Evolutionary conservation across 2,888 invertebrate species (phyloP), one percentile per base, ranked within the genome.

Genomic region (Chironomus tentans): DNA sequence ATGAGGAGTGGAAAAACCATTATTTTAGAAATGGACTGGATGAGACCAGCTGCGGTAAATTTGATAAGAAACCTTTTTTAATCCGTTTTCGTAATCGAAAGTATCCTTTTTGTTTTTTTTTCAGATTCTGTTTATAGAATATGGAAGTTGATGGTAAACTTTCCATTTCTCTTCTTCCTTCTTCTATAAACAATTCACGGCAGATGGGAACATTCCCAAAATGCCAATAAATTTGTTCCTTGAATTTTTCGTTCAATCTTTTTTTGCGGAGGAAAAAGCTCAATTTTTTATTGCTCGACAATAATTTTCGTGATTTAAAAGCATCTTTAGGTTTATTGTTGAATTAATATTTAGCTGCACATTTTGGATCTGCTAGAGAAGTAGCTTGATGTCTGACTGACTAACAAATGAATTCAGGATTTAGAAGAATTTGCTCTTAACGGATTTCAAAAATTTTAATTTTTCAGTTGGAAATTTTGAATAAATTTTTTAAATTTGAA

Each of bases 51-150:
- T 72, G 72, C 62, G 62, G 62, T 72, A 62, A 72, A 38, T 72
- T 72, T 72, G 72, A 72, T 72, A 72, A 72, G 72, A 72, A 72
- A 72, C 72, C 72, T 72, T 72, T 72, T 72, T 72, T 72, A 72
- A 72, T 72, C 72, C 72, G 72, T 72, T 72, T 72, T 38, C 72
- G 72, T 72, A 72, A 72, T 72, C 72, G 72, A 72, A 62, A 62
- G 72, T 72, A 61, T 72, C 72, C 72, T 62, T 72, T 72, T 72
- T 72, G 72, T 72, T 72, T 61, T 50, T n/a, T 56, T 18, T 56
- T 3, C 61, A 18, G 21, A 56, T 71, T 21, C 24, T 18, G 50
- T 47, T 68, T 68, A 46, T 70, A 47, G 48, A 18, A 70, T 28
- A 28, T 18, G n/a, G 13, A 47, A 71, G 71, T 46, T n/a, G 56